phyloP scores from a whole-genome alignment of 2,113 vertebrate species.

The Tetraodon nigroviridis region DNA sequence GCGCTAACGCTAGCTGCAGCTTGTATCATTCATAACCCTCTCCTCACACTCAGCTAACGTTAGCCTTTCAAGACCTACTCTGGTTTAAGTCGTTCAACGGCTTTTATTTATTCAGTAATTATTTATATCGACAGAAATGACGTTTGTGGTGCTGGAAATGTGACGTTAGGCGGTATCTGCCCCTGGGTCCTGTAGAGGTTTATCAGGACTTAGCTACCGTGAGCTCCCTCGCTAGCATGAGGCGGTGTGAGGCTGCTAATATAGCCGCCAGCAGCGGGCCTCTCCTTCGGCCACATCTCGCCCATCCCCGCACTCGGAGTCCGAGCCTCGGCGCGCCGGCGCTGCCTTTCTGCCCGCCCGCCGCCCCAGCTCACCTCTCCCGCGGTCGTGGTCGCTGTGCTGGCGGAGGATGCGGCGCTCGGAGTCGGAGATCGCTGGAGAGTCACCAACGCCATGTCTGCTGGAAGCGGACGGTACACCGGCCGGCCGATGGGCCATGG shows the following conservation, averaged over 20 bases:
- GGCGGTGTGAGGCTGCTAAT: conserved; percentile 38
- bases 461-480: conserved; percentile 53
- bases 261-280: conserved; percentile 49
- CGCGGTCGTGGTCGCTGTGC: conserved; percentile 80
- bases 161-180: background rate
- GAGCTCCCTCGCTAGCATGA: conserved; percentile 50
- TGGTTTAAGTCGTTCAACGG: background rate
- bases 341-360: background rate
- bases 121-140: no score
- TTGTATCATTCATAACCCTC: conserved; percentile 27
- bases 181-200: background rate
- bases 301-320: conserved; percentile 31
- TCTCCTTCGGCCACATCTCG: conserved; percentile 29
- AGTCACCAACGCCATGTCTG: conserved; percentile 89
- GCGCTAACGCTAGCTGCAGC: conserved; percentile 44
- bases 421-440: conserved; percentile 94
- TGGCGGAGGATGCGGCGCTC: conserved; percentile 89
- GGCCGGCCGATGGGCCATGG: conserved; percentile 58
- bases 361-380: conserved; percentile 65
- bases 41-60: conserved; percentile 11
- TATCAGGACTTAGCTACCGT: conserved; percentile 3
- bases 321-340: conserved; percentile 2
- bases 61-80: background rate
- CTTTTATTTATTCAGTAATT: no score
- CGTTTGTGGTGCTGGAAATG: background rate